Base-by-base conservation (phyloP, 2,888 invertebrate species). In the Drosophila longiperda region DNA sequence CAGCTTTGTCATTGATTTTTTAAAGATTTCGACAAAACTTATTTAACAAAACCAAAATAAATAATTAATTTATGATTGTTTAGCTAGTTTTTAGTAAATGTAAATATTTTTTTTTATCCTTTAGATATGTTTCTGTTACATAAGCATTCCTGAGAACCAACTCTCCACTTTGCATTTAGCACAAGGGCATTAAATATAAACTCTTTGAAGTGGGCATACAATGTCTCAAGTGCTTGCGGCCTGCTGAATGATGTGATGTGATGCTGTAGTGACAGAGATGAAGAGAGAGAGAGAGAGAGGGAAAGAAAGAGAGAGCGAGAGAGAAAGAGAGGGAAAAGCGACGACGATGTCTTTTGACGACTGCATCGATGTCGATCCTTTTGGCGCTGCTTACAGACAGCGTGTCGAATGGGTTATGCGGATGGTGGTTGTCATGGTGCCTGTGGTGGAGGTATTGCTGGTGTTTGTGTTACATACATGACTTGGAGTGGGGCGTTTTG, bases 371-470 rank as follows among this genome's bases (percentile, higher is more conserved):
- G 83, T 75, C 83, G 87, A 85, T 90, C 85, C 90, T 85, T 79
- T 68, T 61, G 78, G 65, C 65, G 82, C 73, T 74, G 90, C 73
- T 74, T 70, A 77, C 82, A 90, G 89, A 89, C 86, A 86, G 89
- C 87, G 85, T 89, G 84, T 81, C 86, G 90, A 90, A 89, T 90
- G 87, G 70, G 57, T 65, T 73, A 65, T 69, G 67, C 60, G 55
- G 57, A 68, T 53, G 61, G 26, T 61, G 57, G 63, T 26, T 29
- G 29, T 12, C 26, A 26, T 38, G 33, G 59, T 23, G 52, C 40
- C 57, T 66, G 48, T 38, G 57, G 29, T 33, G 64, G 32, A 53
- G 48, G 11, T 45, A 61, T 12, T 61, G 42, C 9, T 48, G 36
- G 45, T 29, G 29, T 29, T 12, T 11, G 12, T 61, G 38, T 20